A percentile compares a stretch with the other conserved stretches of the same genome.
Conservation (phyloP, 2,113 vertebrate species). For the Pandion haliaetus region DNA sequence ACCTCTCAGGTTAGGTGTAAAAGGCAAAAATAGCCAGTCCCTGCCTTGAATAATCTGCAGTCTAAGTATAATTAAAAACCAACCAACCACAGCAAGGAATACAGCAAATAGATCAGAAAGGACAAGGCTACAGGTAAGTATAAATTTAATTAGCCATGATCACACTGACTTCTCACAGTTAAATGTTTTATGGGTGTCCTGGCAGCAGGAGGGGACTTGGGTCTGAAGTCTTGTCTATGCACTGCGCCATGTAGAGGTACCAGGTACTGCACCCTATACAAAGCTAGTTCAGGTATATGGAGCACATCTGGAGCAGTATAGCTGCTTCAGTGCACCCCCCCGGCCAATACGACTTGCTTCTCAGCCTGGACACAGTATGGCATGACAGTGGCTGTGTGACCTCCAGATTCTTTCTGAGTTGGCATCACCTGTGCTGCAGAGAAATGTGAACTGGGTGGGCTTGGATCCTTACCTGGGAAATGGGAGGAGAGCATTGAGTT, state of each 20-base stretch:
- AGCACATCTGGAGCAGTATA: background rate
- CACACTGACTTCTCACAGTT: background rate
- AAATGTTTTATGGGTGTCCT: background rate
- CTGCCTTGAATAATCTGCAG: background rate
- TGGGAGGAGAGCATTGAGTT: background rate
- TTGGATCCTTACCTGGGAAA: background rate
- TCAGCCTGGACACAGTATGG: background rate
- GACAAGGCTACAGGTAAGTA: background rate
- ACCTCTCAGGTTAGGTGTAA: background rate
- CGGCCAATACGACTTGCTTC: background rate
- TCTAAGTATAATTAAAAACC: background rate
- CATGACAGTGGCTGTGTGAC: background rate
- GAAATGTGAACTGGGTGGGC: rapidly evolving
- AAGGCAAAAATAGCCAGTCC: background rate
- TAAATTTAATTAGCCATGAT: background rate
- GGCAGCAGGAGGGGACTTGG: background rate
- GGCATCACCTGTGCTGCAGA: background rate
- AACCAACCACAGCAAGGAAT: background rate
- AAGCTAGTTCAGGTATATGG: background rate
- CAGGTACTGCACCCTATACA: background rate
- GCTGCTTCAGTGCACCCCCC: too few relatives aligned
- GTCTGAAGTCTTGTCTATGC: background rate
- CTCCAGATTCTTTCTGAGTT: background rate
- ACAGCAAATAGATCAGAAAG: background rate
- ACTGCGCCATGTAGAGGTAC: background rate